Evolutionary conservation across 2,113 vertebrate species (phyloP).

Genomic region (Lagopus muta): DNA sequence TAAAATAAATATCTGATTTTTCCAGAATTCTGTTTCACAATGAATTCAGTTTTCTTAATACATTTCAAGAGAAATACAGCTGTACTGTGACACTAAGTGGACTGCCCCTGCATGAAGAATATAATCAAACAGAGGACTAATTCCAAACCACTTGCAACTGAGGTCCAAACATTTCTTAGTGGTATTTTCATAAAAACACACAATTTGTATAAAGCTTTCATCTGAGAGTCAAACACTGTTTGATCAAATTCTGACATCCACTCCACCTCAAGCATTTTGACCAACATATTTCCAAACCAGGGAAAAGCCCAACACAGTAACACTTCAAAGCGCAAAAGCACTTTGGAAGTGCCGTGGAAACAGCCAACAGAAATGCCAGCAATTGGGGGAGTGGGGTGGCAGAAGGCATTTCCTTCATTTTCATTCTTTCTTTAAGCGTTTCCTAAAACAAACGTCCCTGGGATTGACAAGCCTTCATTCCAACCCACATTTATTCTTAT

Average conservation of each 20-base stretch:
- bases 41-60: background rate
- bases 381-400: fast-evolving
- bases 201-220: background rate
- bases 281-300: background rate
- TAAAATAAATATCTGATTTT: background rate
- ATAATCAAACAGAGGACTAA: background rate
- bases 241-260: background rate
- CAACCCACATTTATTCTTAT: background rate
- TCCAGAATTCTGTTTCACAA: background rate
- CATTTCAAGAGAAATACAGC: background rate
- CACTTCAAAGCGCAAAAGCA: background rate
- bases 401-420: background rate
- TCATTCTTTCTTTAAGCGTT: background rate
- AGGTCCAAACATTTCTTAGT: background rate
- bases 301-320: background rate
- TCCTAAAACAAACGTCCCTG: background rate
- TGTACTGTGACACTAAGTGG: background rate
- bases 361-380: background rate
- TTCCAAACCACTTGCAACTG: background rate
- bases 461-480: background rate
- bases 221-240: background rate
- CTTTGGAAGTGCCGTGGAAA: background rate
- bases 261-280: background rate
- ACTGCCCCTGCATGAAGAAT: background rate
- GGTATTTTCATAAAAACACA: background rate